Conservation (phyloP, 2,113 vertebrate species). For the Psittacara wagleri region DNA sequence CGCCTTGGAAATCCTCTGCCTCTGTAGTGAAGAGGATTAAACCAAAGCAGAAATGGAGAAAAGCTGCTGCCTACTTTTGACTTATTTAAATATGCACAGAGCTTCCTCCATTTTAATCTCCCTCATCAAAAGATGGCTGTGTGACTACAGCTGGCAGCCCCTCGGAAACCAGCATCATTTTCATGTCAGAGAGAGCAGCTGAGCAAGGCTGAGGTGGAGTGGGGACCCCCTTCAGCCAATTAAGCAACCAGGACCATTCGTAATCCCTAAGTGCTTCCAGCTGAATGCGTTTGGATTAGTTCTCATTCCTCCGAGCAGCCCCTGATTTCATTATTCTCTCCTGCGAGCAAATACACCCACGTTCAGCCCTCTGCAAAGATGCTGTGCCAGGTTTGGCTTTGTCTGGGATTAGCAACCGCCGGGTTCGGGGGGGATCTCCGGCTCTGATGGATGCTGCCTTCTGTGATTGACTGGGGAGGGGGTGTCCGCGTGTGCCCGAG, state of each 20-base stretch:
- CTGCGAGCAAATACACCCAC: conserved; percentile 48
- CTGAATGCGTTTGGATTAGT: conserved; percentile 23
- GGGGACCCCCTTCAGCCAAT: conserved; percentile 81
- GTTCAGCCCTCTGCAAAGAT: conserved; percentile 23
- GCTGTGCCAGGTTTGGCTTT: conserved; percentile 24
- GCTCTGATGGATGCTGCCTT: background rate
- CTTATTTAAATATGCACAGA: conserved; percentile 74
- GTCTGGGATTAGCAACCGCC: conserved; percentile 12
- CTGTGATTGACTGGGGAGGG: background rate
- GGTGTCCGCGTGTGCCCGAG: conserved; percentile 10
- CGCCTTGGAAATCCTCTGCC: background rate
- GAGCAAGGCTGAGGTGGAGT: conserved; percentile 73
- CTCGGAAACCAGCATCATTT: conserved; percentile 41
- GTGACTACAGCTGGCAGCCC: conserved; percentile 23
- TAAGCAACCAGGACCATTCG: conserved; percentile 72
- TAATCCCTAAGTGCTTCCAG: conserved; percentile 69
- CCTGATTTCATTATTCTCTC: conserved; percentile 35
- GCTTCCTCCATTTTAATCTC: conserved; percentile 82
- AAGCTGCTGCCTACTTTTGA: conserved; percentile 46
- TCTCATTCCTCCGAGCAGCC: conserved; percentile 36
- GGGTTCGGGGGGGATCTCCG: background rate
- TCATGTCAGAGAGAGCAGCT: conserved; percentile 33
- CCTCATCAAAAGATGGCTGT: conserved; percentile 73
- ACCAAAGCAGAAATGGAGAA: background rate
- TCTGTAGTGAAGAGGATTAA: background rate